A percentile compares a stretch with the other conserved stretches of the same genome.
Evolutionary conservation across 2,888 invertebrate genomes (phyloP).

Genomic region (Drosophila bunnanda): DNA sequence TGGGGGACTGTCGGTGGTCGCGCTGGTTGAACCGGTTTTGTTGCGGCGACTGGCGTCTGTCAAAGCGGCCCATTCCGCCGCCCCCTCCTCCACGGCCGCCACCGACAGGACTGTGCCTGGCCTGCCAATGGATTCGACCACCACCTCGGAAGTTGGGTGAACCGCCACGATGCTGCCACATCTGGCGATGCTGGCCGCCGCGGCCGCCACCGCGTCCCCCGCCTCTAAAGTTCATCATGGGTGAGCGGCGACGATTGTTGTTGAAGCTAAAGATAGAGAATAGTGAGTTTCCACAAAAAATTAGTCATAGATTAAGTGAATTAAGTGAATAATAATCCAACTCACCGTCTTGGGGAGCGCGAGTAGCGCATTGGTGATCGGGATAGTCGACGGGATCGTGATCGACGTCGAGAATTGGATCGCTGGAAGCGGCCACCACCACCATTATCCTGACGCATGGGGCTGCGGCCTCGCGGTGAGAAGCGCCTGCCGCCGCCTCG

Average conservation of each 20-base stretch:
- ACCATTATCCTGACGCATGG: conserved; percentile 72
- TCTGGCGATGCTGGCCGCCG: conserved; percentile 67
- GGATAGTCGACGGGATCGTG: conserved; percentile 82
- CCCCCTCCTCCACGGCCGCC: conserved; percentile 68
- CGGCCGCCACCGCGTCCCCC: conserved; percentile 69
- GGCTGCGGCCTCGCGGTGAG: conserved; percentile 76
- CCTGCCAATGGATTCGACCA: conserved; percentile 79
- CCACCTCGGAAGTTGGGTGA: conserved; percentile 76
- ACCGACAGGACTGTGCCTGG: conserved; percentile 78
- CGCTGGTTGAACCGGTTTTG: conserved; percentile 65
- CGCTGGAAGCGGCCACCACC: conserved; percentile 77
- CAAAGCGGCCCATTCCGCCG: conserved; percentile 71
- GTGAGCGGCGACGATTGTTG: conserved; percentile 81
- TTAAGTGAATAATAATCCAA: background rate
- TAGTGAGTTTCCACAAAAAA: background rate
- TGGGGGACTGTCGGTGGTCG: conserved; percentile 72
- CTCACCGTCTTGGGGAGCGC: conserved; percentile 84
- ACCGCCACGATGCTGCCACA: conserved; percentile 68
- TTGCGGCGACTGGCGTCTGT: conserved; percentile 72
- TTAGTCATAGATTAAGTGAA: background rate
- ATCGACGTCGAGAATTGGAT: conserved; percentile 82
- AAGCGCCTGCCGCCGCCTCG: conserved; percentile 69
- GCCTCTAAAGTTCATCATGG: conserved; percentile 71
- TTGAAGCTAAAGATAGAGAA: conserved; percentile 68
- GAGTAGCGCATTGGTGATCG: conserved; percentile 83